Evolutionary conservation across 2,797 vertebrate species (phyloP).

Genomic region (Aldrovandia affinis): DNA sequence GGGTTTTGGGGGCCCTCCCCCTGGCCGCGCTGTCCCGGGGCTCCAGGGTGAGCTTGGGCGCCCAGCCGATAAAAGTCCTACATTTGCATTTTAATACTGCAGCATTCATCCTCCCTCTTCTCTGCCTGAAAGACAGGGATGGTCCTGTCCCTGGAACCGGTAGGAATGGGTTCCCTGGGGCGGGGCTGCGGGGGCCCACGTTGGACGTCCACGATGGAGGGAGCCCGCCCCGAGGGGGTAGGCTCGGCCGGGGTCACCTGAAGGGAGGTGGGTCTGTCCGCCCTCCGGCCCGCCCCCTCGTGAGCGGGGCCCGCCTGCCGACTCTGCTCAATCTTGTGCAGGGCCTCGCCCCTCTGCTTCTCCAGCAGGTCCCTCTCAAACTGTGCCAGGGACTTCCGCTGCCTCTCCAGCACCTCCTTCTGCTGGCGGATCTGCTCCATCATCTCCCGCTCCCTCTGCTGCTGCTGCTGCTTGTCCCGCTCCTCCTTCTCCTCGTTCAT

Average conservation of each 20-base stretch:
- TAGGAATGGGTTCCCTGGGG: constrained; percentile 59
- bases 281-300: constrained; percentile 49
- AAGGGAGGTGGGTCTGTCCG: constrained; percentile 74
- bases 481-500: constrained; percentile 89
- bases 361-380: constrained; percentile 76
- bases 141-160: constrained; percentile 67
- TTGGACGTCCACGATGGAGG: constrained; percentile 26
- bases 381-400: constrained; percentile 81
- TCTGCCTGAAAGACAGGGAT: constrained; percentile 63
- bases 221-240: constrained; percentile 44
- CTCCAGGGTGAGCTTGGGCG: constrained; percentile 76
- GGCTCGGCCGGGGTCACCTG: constrained; percentile 52
- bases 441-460: constrained; percentile 90
- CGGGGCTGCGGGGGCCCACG: constrained; percentile 43
- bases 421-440: constrained; percentile 91
- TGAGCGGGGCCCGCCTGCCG: constrained; percentile 55
- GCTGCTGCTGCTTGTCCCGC: constrained; percentile 83
- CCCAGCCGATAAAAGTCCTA: constrained; percentile 64
- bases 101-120: constrained; percentile 60
- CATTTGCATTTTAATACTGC: too few relatives aligned
- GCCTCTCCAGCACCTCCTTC: constrained; percentile 81
- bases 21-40: constrained; percentile 70
- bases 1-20: constrained; percentile 61
- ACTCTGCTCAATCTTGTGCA: constrained; percentile 77
- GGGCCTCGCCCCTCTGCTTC: constrained; percentile 76